Percentiles rank a stretch among this genome's conserved stretches.
Evolutionary conservation across 2,888 invertebrate genomes (phyloP).

Genomic region (Geophilus truncorum): DNA sequence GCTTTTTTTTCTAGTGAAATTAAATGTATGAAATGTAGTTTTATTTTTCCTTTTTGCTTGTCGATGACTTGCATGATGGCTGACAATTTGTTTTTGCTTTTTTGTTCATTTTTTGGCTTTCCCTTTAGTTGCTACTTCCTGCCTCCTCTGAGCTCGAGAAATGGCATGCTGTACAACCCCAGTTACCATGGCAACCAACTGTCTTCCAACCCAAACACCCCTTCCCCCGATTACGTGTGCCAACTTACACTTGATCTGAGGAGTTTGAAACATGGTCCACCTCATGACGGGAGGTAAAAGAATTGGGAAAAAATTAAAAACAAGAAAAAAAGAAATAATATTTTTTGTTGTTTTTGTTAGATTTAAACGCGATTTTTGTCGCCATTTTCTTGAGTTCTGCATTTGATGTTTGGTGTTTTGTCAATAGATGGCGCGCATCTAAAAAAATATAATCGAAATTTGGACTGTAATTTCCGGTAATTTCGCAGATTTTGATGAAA

Average conservation of each 20-base stretch:
- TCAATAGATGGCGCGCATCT: too few species aligned
- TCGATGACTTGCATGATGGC: constrained; percentile 14
- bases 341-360: too few species aligned
- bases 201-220: constrained; percentile 31
- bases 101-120: not conserved
- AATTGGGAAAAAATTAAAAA: not conserved
- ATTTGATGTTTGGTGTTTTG: too few species aligned
- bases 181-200: constrained; percentile 31
- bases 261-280: constrained; percentile 18
- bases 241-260: constrained; percentile 29
- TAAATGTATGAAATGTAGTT: too few species aligned
- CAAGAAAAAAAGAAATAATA: not conserved
- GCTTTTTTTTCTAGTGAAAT: too few species aligned
- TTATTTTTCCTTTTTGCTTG: not conserved
- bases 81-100: not conserved
- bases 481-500: too few species aligned
- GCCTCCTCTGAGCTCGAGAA: constrained; percentile 28
- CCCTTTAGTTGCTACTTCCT: constrained; percentile 31
- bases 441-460: too few species aligned
- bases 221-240: constrained; percentile 29
- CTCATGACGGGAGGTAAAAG: constrained; percentile 2
- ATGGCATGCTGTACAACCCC: constrained; percentile 31
- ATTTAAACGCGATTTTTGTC: too few species aligned
- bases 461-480: too few species aligned
- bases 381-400: too few species aligned